A percentile compares a stretch with the other conserved stretches of the same genome.
Evolutionary conservation across 2,888 invertebrate genomes (phyloP).

Genomic region (Argyresthia albistria): DNA sequence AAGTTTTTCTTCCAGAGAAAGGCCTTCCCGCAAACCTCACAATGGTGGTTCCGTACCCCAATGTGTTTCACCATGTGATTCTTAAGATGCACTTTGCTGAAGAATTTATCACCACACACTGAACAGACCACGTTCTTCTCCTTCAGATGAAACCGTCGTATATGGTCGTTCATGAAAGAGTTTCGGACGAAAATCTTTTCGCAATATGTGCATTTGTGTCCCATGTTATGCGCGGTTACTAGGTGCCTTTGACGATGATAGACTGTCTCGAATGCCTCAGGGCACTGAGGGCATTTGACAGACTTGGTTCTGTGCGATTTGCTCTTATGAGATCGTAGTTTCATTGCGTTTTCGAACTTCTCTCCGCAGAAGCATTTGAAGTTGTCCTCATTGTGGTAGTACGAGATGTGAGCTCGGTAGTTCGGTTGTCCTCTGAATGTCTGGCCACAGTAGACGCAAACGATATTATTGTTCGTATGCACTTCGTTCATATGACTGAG

Average conservation of each 20-base stretch:
- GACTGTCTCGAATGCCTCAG: constrained; percentile 45
- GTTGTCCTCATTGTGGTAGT: constrained; percentile 13
- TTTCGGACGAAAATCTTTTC: constrained; percentile 56
- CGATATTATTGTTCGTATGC: constrained; percentile 12
- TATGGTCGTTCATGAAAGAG: constrained; percentile 61
- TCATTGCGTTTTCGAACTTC: constrained; percentile 56
- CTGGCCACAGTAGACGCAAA: constrained; percentile 13
- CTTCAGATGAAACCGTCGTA: constrained; percentile 52
- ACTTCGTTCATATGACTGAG: constrained; percentile 14
- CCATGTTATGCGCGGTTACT: constrained; percentile 43
- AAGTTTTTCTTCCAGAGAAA: constrained; percentile 60
- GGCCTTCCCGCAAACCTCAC: constrained; percentile 51
- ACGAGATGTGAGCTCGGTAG: constrained; percentile 11
- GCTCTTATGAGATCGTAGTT: constrained; percentile 60
- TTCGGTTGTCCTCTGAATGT: constrained; percentile 13
- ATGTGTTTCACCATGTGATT: constrained; percentile 64
- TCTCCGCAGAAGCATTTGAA: constrained; percentile 42
- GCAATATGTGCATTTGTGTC: constrained; percentile 56
- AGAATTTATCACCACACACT: constrained; percentile 56
- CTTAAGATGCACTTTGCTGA: constrained; percentile 61
- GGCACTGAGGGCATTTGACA: constrained; percentile 61
- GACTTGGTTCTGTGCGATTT: constrained; percentile 57
- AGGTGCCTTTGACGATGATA: constrained; percentile 53
- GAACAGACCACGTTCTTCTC: constrained; percentile 50
- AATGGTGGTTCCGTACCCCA: constrained; percentile 60